A percentile compares a stretch with the other conserved stretches of the same genome.
phyloP scores from a whole-genome alignment of 1,140 invertebrate genomes.

The Orius insidiosus region DNA sequence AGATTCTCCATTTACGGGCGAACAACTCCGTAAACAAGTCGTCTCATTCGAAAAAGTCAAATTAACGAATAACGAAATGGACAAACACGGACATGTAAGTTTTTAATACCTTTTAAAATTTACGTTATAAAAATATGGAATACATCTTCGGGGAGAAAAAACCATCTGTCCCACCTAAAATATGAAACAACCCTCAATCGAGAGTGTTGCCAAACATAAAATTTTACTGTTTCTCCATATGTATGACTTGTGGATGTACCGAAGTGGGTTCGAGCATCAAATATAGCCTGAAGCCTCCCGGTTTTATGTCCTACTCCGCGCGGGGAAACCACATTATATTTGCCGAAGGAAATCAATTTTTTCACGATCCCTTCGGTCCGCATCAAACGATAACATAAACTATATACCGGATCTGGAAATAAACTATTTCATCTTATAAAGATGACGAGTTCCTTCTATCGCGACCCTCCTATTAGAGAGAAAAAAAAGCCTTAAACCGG shows the following conservation, averaged over 20 bases:
- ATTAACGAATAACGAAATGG: conserved; percentile 98
- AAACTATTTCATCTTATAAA: too few relatives aligned
- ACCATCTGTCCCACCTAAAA: conserved; percentile 10
- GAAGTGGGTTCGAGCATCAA: conserved; percentile 10
- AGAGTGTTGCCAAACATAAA: conserved; percentile 14
- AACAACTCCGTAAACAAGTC: conserved; percentile 90
- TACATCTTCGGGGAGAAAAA: too few relatives aligned
- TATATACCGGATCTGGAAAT: not conserved
- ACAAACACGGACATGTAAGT: conserved; percentile 42
- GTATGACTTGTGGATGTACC: conserved; percentile 17
- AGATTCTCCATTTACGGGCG: conserved; percentile 91
- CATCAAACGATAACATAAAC: conserved; percentile 6
- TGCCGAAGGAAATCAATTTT: conserved; percentile 2
- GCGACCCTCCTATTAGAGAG: too few relatives aligned
- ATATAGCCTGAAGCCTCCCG: conserved; percentile 2
- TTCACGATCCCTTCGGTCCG: conserved; percentile 1
- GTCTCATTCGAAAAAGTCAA: conserved; percentile 99
- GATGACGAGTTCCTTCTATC: too few relatives aligned
- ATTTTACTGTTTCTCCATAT: conserved; percentile 20
- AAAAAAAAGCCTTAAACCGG: too few relatives aligned
- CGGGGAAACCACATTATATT: not conserved
- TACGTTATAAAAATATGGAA: too few relatives aligned
- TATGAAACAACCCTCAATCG: conserved; percentile 14
- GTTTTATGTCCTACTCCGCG: conserved; percentile 1
- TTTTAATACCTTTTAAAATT: not conserved